A percentile compares a stretch with the other conserved stretches of the same genome.
Conservation (phyloP, 2,888 invertebrate genomes). For the Seira ritae region DNA sequence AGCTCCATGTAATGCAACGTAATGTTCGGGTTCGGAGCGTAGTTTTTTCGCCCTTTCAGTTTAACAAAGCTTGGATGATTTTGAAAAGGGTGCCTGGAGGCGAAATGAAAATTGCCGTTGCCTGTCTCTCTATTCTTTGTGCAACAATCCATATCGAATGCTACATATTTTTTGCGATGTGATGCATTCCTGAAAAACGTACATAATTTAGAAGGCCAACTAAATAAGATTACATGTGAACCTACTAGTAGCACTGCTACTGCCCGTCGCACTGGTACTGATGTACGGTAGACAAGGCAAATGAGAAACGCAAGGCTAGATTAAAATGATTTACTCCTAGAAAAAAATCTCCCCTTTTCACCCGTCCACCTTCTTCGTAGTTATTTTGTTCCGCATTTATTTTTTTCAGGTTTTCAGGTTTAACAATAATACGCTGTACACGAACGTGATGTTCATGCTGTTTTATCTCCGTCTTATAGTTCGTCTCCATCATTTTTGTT, state of each 20-base stretch:
- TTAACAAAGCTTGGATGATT: neutral
- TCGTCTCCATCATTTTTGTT: neutral
- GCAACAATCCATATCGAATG: neutral
- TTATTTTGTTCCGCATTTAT: slow-evolving; percentile 26
- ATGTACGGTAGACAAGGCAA: too few relatives aligned
- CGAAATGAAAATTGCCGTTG: neutral
- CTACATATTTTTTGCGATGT: neutral
- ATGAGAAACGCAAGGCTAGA: neutral
- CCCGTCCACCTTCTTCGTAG: slow-evolving; percentile 32
- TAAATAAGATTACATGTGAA: neutral
- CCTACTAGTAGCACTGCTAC: too few relatives aligned
- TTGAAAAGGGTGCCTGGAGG: neutral
- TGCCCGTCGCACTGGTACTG: too few relatives aligned
- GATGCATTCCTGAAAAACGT: neutral
- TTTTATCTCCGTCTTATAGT: neutral
- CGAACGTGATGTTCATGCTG: neutral
- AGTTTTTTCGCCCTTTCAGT: neutral
- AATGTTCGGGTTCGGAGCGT: too few relatives aligned
- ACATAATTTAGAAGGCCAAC: neutral
- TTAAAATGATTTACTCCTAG: slow-evolving; percentile 2
- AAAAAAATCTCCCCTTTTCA: slow-evolving; percentile 40
- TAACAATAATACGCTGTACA: neutral
- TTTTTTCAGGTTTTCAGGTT: neutral
- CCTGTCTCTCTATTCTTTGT: neutral
- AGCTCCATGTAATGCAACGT: too few relatives aligned